phyloP scores from a whole-genome alignment of 2,113 vertebrate species.

The Sander lucioperca region DNA sequence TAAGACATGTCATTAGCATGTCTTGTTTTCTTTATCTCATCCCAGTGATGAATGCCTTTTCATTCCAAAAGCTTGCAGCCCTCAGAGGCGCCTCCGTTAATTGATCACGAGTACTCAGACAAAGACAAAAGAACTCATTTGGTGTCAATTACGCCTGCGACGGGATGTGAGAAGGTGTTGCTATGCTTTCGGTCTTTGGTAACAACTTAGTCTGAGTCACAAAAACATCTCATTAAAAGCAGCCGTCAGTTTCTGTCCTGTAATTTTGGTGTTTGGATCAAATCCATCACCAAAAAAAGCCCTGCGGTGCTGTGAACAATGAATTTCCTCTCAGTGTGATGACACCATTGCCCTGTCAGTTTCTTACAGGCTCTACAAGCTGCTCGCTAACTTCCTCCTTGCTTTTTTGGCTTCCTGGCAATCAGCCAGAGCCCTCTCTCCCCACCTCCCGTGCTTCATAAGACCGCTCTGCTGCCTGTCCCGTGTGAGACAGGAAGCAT shows the following conservation, averaged over 20 bases:
- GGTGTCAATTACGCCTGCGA: background rate
- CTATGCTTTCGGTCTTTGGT: background rate
- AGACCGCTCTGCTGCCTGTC: constrained; percentile 66
- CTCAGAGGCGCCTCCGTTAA: background rate
- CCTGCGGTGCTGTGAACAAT: constrained; percentile 48
- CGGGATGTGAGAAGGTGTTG: constrained; percentile 27
- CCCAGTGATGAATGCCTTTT: background rate
- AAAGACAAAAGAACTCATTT: constrained; percentile 18
- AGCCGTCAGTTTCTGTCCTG: constrained; percentile 1
- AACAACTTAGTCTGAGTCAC: background rate
- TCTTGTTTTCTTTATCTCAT: background rate
- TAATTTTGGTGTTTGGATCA: constrained; percentile 29
- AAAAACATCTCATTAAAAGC: constrained; percentile 48
- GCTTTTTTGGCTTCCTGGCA: constrained; percentile 67
- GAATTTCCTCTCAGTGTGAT: constrained; percentile 54
- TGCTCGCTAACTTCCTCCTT: constrained; percentile 52
- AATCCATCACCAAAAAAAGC: constrained; percentile 15
- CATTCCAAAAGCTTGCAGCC: background rate
- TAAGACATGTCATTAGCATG: background rate
- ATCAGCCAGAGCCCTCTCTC: constrained; percentile 26
- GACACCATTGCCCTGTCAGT: constrained; percentile 20
- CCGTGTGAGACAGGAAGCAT: constrained; percentile 82
- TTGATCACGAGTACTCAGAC: background rate
- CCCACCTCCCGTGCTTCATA: constrained; percentile 43
- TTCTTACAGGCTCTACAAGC: constrained; percentile 25